Base-by-base conservation (phyloP, 2,113 vertebrate species). In the Tyrannus savana region DNA sequence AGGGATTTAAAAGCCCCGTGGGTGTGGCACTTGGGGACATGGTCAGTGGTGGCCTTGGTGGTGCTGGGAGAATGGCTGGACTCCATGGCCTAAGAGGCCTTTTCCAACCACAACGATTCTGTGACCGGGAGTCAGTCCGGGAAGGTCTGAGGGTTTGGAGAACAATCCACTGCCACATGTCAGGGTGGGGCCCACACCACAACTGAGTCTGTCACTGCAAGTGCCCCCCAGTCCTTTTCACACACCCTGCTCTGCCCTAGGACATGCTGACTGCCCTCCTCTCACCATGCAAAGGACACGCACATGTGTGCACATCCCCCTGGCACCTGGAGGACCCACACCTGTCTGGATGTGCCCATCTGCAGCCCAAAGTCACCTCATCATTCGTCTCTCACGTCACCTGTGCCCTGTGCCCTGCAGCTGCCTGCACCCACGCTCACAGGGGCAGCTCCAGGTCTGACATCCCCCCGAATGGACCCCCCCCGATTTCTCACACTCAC, bases 341-440 rank as follows among this genome's bases (percentile, higher is more conserved):
- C 10, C 22, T 28, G 28, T 6, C 33, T 16, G 4, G 33, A 13
- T 6, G n/a, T 2, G 4, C 21, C n/a, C n/a, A 6, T 2, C 7
- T 11, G 4, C 49, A n/a, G 23, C n/a, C 50, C 14, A 15, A 13
- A 15, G 27, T 14, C 2, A 5, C 22, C 55, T 37, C 4, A 1
- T 15, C 6, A 0, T 39, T 10, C 60, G 33, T 19, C 47, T 17
- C 58, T 24, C 56, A 2, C 1, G 1, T 7, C 79, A 16, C 41
- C 37, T 1, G 30, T 24, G 30, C 30, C 56, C 28, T 9, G 14
- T 23, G 22, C 10, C 41, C 55, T 2, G 19, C 79, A 30, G 35
- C 60, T 3, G 0, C 4, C 44, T 31, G 60, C 44, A 22, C 7
- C 27, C 2, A 1, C 2, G 0, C 50, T 14, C 4, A 0, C 25